A percentile compares a stretch with the other conserved stretches of the same genome.
phyloP scores from a whole-genome alignment of 2,797 vertebrate species.

The Fistularia commersonii region DNA sequence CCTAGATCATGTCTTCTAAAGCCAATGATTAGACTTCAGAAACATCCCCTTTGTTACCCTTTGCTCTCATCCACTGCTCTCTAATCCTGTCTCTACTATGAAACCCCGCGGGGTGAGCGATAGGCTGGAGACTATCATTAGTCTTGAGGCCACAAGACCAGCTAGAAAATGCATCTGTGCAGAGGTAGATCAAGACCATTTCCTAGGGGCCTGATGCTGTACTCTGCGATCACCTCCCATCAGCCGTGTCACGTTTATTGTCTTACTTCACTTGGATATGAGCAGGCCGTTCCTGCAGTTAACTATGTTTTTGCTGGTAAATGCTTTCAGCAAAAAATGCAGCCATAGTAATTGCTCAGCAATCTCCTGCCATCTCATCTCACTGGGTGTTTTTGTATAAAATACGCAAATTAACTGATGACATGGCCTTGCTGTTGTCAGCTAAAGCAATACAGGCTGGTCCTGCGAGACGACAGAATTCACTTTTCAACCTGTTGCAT shows the following conservation, averaged over 20 bases:
- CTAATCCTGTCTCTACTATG: conserved; percentile 64
- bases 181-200: conserved; percentile 37
- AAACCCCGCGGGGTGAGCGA: conserved; percentile 37
- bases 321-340: no score
- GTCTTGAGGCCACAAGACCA: conserved; percentile 38
- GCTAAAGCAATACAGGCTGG: no score
- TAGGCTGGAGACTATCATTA: conserved; percentile 53
- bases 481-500: no score
- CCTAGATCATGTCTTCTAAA: conserved; percentile 56
- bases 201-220: conserved; percentile 22
- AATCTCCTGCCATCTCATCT: no score
- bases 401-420: no score
- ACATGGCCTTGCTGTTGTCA: no score
- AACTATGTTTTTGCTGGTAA: no score
- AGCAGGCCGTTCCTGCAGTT: no score
- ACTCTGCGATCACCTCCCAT: conserved; percentile 11
- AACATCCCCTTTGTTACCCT: conserved; percentile 67
- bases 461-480: no score
- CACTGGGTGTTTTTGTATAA: no score
- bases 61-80: conserved; percentile 59
- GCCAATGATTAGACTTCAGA: conserved; percentile 65
- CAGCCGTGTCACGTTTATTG: conserved; percentile 9
- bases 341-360: no score
- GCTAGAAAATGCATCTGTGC: conserved; percentile 29
- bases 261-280: background rate